Evolutionary conservation across 2,113 vertebrate genomes (phyloP).

Genomic region (Atrichornis clamosus): DNA sequence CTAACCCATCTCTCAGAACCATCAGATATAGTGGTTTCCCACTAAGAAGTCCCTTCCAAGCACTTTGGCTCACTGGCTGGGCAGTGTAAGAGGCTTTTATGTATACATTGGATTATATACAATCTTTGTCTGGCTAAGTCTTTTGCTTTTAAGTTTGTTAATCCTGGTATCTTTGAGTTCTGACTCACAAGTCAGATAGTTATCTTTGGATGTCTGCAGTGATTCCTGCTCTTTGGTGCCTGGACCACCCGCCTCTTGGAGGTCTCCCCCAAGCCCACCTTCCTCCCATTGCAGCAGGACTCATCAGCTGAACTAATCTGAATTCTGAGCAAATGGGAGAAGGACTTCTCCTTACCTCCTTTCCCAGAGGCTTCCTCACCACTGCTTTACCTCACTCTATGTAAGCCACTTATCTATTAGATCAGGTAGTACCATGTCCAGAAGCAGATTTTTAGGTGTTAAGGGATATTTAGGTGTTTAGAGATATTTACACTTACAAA

Average conservation of each 20-base stretch:
- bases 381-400: not conserved
- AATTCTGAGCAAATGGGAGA: not conserved
- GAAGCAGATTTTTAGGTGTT: not conserved
- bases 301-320: not conserved
- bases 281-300: not conserved
- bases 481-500: not conserved
- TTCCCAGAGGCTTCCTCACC: not conserved
- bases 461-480: not conserved
- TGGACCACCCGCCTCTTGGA: constrained; percentile 16
- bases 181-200: constrained; percentile 52
- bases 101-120: constrained; percentile 35
- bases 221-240: not conserved
- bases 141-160: constrained; percentile 55
- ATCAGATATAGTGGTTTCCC: not conserved
- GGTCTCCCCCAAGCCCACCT: not conserved
- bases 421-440: not conserved
- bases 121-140: constrained; percentile 16
- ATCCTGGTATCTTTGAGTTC: constrained; percentile 34
- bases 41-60: not conserved
- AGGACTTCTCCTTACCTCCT: not conserved
- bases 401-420: not conserved
- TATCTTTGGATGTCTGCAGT: constrained; percentile 37
- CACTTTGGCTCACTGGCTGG: not conserved
- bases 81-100: not conserved
- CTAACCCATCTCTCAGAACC: not conserved